Conservation (phyloP, 2,113 vertebrate species). For the Lonchura striata region DNA sequence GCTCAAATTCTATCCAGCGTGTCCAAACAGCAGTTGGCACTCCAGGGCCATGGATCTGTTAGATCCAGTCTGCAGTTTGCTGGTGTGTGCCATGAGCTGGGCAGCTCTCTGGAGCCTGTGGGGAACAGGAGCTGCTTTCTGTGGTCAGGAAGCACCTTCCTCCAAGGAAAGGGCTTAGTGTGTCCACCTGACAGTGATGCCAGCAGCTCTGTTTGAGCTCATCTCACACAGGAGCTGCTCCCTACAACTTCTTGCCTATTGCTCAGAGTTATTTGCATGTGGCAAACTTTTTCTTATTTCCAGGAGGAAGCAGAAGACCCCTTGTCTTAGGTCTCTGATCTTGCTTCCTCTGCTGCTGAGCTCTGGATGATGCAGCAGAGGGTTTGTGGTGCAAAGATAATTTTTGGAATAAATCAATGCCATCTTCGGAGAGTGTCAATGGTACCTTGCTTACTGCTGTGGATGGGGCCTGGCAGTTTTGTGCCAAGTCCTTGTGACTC, state of each 20-base stretch:
- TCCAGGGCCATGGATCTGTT: background rate
- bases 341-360: background rate
- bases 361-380: background rate
- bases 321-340: background rate
- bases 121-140: background rate
- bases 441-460: background rate
- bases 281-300: background rate
- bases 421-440: background rate
- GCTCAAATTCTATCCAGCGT: rapidly evolving
- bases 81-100: rapidly evolving
- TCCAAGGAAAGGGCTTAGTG: background rate
- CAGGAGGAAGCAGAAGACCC: background rate
- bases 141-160: background rate
- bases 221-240: background rate
- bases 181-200: rapidly evolving
- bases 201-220: background rate
- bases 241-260: background rate
- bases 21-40: background rate
- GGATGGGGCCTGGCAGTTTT: background rate
- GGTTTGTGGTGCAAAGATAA: background rate
- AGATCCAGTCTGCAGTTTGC: background rate
- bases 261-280: rapidly evolving
- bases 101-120: background rate
- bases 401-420: background rate
- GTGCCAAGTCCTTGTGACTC: background rate